Conservation (phyloP, 2,888 invertebrate species). For the Xylota sylvarum region DNA sequence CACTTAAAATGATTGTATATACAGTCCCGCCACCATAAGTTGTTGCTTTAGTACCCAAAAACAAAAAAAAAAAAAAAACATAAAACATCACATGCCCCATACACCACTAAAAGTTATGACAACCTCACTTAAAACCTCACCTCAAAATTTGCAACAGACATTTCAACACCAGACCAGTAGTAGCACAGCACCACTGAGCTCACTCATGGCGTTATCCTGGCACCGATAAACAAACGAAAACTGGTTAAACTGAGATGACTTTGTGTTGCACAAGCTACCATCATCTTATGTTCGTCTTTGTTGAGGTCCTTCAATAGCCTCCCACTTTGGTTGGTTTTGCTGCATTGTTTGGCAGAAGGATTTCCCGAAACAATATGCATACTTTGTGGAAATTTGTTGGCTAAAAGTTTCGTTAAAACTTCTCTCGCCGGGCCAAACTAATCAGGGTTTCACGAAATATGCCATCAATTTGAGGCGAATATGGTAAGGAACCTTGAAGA, state of each 20-base stretch:
- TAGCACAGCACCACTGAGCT: neutral
- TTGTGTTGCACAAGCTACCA: constrained; percentile 56
- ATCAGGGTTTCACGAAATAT: constrained; percentile 71
- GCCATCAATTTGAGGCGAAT: constrained; percentile 72
- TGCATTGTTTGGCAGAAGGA: constrained; percentile 48
- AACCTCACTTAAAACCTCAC: constrained; percentile 66
- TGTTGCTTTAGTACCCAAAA: constrained; percentile 38
- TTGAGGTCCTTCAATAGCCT: constrained; percentile 68
- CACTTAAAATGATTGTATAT: neutral
- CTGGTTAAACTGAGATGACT: constrained; percentile 71
- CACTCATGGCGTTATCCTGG: constrained; percentile 42
- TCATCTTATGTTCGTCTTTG: constrained; percentile 61
- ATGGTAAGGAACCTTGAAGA: constrained; percentile 58
- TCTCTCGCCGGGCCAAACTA: constrained; percentile 65
- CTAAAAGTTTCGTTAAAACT: constrained; percentile 72
- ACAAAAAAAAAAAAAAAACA: constrained; percentile 33
- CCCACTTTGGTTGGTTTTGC: constrained; percentile 23
- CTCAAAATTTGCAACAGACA: constrained; percentile 52
- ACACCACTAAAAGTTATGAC: constrained; percentile 67
- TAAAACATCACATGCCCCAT: constrained; percentile 38
- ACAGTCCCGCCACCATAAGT: too few species aligned
- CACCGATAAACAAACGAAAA: constrained; percentile 69
- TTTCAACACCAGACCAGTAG: neutral
- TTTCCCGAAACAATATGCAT: constrained; percentile 59
- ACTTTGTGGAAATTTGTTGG: constrained; percentile 73